phyloP scores from a whole-genome alignment of 2,797 vertebrate genomes.

The Melanotaenia parkinsoni region DNA sequence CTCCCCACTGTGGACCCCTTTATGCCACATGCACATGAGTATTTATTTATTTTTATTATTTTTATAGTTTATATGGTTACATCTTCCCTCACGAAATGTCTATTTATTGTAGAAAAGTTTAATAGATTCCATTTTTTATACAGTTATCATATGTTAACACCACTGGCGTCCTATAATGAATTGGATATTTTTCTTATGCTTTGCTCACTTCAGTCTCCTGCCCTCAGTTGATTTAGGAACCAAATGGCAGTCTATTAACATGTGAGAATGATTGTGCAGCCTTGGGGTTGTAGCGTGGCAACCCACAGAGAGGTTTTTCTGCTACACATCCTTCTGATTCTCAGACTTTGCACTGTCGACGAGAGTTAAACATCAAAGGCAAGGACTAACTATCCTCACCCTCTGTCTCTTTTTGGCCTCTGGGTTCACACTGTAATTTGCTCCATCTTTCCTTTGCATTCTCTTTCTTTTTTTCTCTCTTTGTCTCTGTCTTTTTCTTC shows the following conservation, averaged over 20 bases:
- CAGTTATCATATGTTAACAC: constrained; percentile 53
- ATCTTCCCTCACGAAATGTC: constrained; percentile 21
- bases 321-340: constrained; percentile 69
- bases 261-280: constrained; percentile 76
- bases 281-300: constrained; percentile 68
- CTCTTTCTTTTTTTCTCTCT: constrained; percentile 51
- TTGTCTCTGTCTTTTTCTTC: constrained; percentile 60
- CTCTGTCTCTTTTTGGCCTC: constrained; percentile 79
- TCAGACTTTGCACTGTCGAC: constrained; percentile 71
- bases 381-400: constrained; percentile 76
- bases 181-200: constrained; percentile 68
- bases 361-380: constrained; percentile 81
- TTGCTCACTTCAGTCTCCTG: constrained; percentile 65
- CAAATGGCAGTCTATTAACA: constrained; percentile 81
- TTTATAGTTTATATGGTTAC: background rate
- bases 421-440: constrained; percentile 84
- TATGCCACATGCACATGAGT: constrained; percentile 42
- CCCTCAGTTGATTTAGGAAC: constrained; percentile 76
- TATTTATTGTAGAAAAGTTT: constrained; percentile 56
- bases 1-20: constrained; percentile 68
- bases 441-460: constrained; percentile 64
- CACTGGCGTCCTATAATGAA: constrained; percentile 61
- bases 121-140: constrained; percentile 35
- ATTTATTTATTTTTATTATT: constrained; percentile 13
- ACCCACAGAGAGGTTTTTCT: constrained; percentile 67